Conservation (phyloP, 2,113 vertebrate species). For the Merops nubicus region DNA sequence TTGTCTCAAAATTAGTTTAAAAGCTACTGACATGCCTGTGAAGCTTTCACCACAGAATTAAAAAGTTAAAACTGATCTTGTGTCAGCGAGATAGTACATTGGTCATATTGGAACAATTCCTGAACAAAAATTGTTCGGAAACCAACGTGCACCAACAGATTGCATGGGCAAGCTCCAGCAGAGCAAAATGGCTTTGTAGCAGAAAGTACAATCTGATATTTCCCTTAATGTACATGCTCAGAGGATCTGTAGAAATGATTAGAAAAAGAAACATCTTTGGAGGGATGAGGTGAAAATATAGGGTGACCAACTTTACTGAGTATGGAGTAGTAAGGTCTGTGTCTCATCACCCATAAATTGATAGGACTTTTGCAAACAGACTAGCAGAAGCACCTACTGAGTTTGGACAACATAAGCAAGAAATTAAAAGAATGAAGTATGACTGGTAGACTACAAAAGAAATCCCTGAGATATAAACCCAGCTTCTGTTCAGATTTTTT, state of each 20-base stretch:
- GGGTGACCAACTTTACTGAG: not conserved
- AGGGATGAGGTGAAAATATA: not conserved
- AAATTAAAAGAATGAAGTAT: not conserved
- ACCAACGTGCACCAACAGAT: not conserved
- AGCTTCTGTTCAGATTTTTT: not conserved
- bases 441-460: not conserved
- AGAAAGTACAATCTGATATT: not conserved
- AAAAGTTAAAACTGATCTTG: not conserved
- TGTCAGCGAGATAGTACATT: not conserved
- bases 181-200: not conserved
- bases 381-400: not conserved
- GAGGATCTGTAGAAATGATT: not conserved
- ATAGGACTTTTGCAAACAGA: not conserved
- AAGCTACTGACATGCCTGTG: not conserved
- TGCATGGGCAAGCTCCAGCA: not conserved
- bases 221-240: rapidly evolving
- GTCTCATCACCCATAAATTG: not conserved
- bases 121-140: not conserved
- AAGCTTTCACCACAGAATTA: not conserved
- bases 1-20: not conserved
- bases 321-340: not conserved
- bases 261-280: not conserved
- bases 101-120: not conserved
- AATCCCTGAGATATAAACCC: not conserved
- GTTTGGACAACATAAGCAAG: not conserved